A percentile compares a stretch with the other conserved stretches of the same genome.
Evolutionary conservation across 1,140 invertebrate genomes (phyloP).

Genomic region (Philopotamus ludificatus): DNA sequence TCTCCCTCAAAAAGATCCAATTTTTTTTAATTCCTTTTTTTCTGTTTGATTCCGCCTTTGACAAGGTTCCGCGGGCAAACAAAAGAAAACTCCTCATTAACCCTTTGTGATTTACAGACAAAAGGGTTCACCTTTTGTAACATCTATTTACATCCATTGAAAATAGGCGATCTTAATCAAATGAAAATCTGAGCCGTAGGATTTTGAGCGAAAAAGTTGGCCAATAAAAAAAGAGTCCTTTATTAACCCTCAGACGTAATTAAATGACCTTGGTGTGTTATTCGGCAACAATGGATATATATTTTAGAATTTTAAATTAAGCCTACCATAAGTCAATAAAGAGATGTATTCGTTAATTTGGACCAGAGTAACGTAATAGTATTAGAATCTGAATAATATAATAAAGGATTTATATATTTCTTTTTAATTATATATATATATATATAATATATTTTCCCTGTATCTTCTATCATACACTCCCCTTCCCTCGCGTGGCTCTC

Average conservation of each 20-base stretch:
- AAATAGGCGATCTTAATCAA: conserved; percentile 41
- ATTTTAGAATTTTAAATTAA: too few species aligned
- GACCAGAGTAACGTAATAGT: too few species aligned
- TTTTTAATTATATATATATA: too few species aligned
- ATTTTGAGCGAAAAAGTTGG: conserved; percentile 22
- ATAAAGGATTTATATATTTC: too few species aligned
- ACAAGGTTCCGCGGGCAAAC: conserved; percentile 32
- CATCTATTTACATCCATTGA: conserved; percentile 42
- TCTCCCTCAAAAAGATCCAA: conserved; percentile 27
- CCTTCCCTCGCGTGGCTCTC: too few species aligned
- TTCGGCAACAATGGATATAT: too few species aligned
- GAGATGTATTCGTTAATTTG: too few species aligned
- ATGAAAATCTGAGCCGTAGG: conserved; percentile 34
- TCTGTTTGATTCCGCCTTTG: conserved; percentile 40
- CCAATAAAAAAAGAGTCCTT: conserved; percentile 26
- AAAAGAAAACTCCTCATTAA: conserved; percentile 39
- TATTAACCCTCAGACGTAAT: neutral
- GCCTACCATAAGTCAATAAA: too few species aligned
- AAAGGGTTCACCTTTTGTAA: conserved; percentile 38
- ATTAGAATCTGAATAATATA: too few species aligned
- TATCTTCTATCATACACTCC: too few species aligned
- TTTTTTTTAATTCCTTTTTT: conserved; percentile 28
- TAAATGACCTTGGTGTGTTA: neutral
- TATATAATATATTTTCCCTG: too few species aligned
- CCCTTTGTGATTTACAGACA: conserved; percentile 39